Base-by-base conservation (phyloP, 2,113 vertebrate genomes). In the Megaceryle torquata region DNA sequence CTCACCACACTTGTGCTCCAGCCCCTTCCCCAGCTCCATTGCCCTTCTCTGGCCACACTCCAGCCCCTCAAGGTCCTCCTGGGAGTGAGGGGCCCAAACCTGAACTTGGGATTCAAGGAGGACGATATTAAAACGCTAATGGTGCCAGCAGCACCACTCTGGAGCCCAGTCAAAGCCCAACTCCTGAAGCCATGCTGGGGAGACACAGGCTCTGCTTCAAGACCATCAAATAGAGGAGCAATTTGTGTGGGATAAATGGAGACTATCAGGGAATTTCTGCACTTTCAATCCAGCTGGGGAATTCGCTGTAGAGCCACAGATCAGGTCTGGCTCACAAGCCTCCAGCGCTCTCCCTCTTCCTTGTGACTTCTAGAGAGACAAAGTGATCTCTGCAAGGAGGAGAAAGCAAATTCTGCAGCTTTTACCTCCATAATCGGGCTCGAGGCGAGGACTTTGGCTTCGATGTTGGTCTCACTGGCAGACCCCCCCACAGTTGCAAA, bases 381-480 rank as follows among this genome's bases (percentile, higher is more conserved):
- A 5, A 24, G 35, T 0, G 9, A 56, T 2, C 29, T 0, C 31
- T 7, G 25, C 33, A 39, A 72, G 46, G 10, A 48, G 35, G 43
- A 33, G 4, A 28, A 41, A 41, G 43, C 51, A 12, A 56, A 53
- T 10, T 0, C 10, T 1, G 35, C 2, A 29, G 68, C 8, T 86
- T 71, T 98, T 97, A 99, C 99, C 99, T 99, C 99, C 99, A 99
- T 99, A 94, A 99, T 99, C 29, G 99, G 99, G 81, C 96, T 99
- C 29, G 99, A 99, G 0, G 99, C 99, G 19, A 99, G 97, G 18
- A 99, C 99, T 84, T 99, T 99, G 97, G 99, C 98, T 93, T 99
- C 99, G 0, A 99, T 98, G 44, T 98, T 99, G 44, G 98, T 98
- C 83, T 99, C 98, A 0, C 96, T 98, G 71, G 98, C 96, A 1